Base-by-base conservation (phyloP, 2,888 invertebrate genomes). In the Tenthredo livida region DNA sequence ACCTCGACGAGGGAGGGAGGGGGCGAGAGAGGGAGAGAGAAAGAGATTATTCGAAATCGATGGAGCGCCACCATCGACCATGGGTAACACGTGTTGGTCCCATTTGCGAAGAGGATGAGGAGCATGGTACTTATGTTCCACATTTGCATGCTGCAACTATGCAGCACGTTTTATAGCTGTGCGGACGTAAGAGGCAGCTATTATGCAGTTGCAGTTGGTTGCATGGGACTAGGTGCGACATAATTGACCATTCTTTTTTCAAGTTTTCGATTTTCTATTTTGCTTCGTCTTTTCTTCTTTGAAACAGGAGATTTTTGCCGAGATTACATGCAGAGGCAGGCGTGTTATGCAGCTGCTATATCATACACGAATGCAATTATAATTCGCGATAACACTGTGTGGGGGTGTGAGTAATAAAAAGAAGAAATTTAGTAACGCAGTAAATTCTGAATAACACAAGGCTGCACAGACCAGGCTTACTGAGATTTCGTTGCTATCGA, bases 21-120 rank as follows among this genome's bases (percentile, higher is more conserved):
- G 15, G 37, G 33, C 0, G 47, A 29, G 29, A 29, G 29, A 29
- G 9, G 0, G 47, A 47, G 75, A 47, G 75, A 47, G 25, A n/a
- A 25, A 12, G 75, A 47, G 75, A 75, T 75, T 75, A 75, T 75
- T 75, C 12, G 75, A 75, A 40, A 75, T 75, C 75, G 75, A 75
- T 75, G 75, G n/a, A 75, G 75, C 75, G 43, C 43, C 43, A 21
- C 21, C 75, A 75, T 25, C 75, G 40, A 75, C 47, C 47, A 47
- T 25, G 47, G 75, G 75, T 75, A 75, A 75, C 75, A 47, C 75
- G 75, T 75, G 75, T 75, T 25, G 25, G 17, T 37, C 40, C 33
- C 75, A 75, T 75, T 75, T 25, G n/a, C n/a, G 25, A 12, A 47
- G 75, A 75, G 47, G 75, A 47, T 75, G 17, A 75, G 21, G 47